Base-by-base conservation (phyloP, 2,888 invertebrate species). In the Drosophila nr. perissopoda region DNA sequence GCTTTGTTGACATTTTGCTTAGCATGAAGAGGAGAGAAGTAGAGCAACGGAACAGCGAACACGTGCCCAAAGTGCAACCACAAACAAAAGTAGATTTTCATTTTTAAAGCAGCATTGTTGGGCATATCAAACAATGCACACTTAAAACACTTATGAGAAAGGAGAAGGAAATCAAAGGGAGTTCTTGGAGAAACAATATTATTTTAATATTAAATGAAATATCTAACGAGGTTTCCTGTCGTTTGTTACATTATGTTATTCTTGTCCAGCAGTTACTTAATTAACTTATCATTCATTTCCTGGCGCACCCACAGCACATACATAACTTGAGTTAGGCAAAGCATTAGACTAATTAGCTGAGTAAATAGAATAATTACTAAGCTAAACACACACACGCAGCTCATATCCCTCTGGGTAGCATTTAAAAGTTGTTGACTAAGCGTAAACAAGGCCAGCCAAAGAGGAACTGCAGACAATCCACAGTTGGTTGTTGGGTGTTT, bases 1-100 rank as follows among this genome's bases (percentile, higher is more conserved):
- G 83, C 83, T 85, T 85, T 84, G 84, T 87, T 84, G 84, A 84
- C 88, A 73, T 85, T 84, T 69, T 69, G 29, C 16, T 25, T 4
- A 59, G 68, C 53, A 57, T 45, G 53, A 34, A 40, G 25, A 25
- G 34, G 16, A 25, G 5, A n/a, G 27, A 8, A 16, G n/a, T 21
- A 13, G 6, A 8, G 13, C 18, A 38, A 16, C 10, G 8, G 4
- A 57, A 42, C 29, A 31, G 7, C n/a, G 45, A 40, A 72, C 84
- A 87, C 84, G 83, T 84, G 82, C 79, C 64, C 25, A 51, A 34
- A 52, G 60, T 64, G 58, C 71, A 70, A 33, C 45, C 75, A 36
- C 42, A 59, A 69, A 53, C 51, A 52, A 69, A 16, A 31, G 40
- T 27, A 11, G 27, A 21, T 52, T 36, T 34, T 16, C 29, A 40